Base-by-base conservation (phyloP, 2,113 vertebrate species). In the Lamprologus speciosus region DNA sequence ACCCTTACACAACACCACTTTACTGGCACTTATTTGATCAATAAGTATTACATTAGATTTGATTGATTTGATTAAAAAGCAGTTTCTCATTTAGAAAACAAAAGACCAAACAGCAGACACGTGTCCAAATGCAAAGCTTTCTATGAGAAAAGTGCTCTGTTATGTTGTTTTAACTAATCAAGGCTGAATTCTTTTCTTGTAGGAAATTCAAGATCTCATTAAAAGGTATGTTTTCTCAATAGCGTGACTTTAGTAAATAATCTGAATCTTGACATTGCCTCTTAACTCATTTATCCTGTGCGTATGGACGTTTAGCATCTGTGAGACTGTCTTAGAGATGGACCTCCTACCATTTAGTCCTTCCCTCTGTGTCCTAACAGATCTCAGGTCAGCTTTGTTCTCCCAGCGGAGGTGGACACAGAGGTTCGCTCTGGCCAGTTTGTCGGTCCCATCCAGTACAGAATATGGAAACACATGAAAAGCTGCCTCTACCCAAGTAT, bases 391-490 rank as follows among this genome's bases (percentile, higher is more conserved):
- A 93, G 92, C 54, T 95, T 96, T 21, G 78, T 95, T n/a, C 91
- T 68, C 12, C 96, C 96, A 9, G 78, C 91, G 0, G 86, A 95
- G 11, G 91, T 96, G 80, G 89, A 95, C 83, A 93, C 82, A 5
- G 95, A 96, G 70, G 93, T 96, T 51, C 91, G 86, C 45, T 92
- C 93, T 1, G 93, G 95, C 26, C 95, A 95, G 81, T 96, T 96
- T 88, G 91, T 96, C 42, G 96, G 96, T 10, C 96, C 96, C 12
- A 91, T 96, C 33, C 96, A 97, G 87, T 97, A 97, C 93, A 94
- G 94, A 83, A 96, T 96, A 92, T 97, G 96, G 96, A 97, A 97
- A 80, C 96, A 95, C 89, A 97, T 97, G 96, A 96, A 95, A 86
- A 91, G 86, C 82, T 95, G 91, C 54, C 96, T 97, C n/a, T 96